These are phyloP conservation scores for Ecliptopera silaceata DNA, from an alignment of 2,888 invertebrate genomes.

Conservation along the genomic window DNA sequence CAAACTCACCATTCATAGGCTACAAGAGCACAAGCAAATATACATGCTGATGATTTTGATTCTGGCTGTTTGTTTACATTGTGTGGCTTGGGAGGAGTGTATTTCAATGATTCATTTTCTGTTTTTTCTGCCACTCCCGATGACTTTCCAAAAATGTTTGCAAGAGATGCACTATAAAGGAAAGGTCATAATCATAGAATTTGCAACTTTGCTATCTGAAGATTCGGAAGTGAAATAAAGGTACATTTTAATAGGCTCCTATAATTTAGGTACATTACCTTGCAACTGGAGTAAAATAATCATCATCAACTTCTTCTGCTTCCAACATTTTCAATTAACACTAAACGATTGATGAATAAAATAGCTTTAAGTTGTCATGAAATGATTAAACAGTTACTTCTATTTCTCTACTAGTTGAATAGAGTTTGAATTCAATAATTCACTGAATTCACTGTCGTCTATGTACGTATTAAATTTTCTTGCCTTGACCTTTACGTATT, in stretches of 20 bases:
- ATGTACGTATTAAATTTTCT: too few relatives aligned
- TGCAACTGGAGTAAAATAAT: conserved; percentile 71
- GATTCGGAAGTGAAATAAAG: too few relatives aligned
- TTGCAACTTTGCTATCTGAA: too few relatives aligned
- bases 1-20: conserved; percentile 69
- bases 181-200: too few relatives aligned
- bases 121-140: conserved; percentile 39
- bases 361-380: too few relatives aligned
- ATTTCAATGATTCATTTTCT: conserved; percentile 64
- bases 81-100: conserved; percentile 60
- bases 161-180: conserved; percentile 63
- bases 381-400: too few relatives aligned
- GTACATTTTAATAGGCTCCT: too few relatives aligned
- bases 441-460: too few relatives aligned
- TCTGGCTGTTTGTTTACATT: conserved; percentile 38
- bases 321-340: conserved; percentile 53
- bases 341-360: too few relatives aligned
- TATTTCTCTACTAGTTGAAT: too few relatives aligned
- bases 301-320: conserved; percentile 72
- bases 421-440: too few relatives aligned
- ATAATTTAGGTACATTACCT: conserved; percentile 49
- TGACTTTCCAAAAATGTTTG: conserved; percentile 63
- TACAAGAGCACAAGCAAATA: conserved; percentile 63
- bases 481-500: too few relatives aligned
- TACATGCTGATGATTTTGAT: conserved; percentile 54